These are phyloP conservation scores for Polydrusus cervinus DNA, from an alignment of 2,888 invertebrate genomes.

Conservation along the genomic window DNA sequence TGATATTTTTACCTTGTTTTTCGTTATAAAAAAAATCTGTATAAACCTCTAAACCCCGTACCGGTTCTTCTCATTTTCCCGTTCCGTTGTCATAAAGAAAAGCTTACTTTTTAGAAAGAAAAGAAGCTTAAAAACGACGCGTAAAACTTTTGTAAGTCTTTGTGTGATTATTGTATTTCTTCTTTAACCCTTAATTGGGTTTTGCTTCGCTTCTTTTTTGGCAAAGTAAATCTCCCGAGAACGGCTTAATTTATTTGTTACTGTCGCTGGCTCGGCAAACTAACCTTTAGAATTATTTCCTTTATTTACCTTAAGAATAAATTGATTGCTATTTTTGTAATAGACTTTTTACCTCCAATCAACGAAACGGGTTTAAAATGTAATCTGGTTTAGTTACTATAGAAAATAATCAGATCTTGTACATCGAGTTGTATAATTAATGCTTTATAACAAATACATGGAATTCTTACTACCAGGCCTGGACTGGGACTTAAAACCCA, in stretches of 20 bases:
- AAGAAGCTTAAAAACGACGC: slow-evolving; percentile 1
- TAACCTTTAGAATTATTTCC: slow-evolving; percentile 28
- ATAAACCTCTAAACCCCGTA: too few relatives aligned
- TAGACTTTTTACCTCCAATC: background rate
- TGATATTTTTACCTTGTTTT: too few relatives aligned
- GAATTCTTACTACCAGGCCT: too few relatives aligned
- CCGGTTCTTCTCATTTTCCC: background rate
- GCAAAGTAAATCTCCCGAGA: slow-evolving; percentile 29
- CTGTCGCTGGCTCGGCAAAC: slow-evolving; percentile 25
- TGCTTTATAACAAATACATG: too few relatives aligned
- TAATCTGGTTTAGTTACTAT: background rate
- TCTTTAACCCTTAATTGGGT: slow-evolving; percentile 13
- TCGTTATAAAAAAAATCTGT: too few relatives aligned
- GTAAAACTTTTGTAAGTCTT: background rate
- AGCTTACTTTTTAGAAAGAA: background rate
- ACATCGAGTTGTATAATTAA: too few relatives aligned
- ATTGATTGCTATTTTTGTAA: slow-evolving; percentile 16
- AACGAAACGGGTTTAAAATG: background rate
- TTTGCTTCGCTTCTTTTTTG: slow-evolving; percentile 14
- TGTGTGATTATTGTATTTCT: slow-evolving; percentile 17
- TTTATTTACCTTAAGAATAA: slow-evolving; percentile 28
- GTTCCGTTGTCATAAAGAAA: background rate
- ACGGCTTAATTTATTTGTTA: slow-evolving; percentile 33
- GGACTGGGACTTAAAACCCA: too few relatives aligned
- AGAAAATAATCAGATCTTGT: too few relatives aligned